These are phyloP conservation scores for Griposia aprilina DNA, from an alignment of 2,888 invertebrate genomes.

Conservation along the genomic window DNA sequence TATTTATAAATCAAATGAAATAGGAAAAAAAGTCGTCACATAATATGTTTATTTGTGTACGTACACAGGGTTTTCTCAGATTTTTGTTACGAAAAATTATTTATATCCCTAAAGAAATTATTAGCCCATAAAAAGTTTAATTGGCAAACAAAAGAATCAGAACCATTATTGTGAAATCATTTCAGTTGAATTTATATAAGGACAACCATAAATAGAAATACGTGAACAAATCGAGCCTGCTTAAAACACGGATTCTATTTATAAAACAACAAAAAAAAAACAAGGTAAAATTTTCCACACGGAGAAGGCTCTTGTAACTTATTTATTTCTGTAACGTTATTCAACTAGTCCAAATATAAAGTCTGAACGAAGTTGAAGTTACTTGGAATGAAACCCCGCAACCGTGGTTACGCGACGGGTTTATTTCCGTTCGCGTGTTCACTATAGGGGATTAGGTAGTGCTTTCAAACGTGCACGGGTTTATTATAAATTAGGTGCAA, in stretches of 20 bases:
- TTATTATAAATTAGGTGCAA: slow-evolving; percentile 14
- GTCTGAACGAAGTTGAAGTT: slow-evolving; percentile 32
- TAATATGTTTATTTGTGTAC: background rate
- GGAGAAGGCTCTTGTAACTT: slow-evolving; percentile 9
- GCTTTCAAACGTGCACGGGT: slow-evolving; percentile 47
- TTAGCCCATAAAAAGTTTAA: background rate
- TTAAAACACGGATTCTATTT: slow-evolving; percentile 3
- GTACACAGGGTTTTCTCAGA: background rate
- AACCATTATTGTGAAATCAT: background rate
- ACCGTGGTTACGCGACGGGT: slow-evolving; percentile 24
- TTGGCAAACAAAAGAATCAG: slow-evolving; percentile 11
- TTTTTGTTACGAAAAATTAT: background rate
- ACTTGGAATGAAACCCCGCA: slow-evolving; percentile 47
- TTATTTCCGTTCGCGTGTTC: slow-evolving; percentile 48
- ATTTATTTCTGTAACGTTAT: slow-evolving; percentile 54
- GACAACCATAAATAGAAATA: slow-evolving; percentile 15
- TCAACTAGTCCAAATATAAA: slow-evolving; percentile 48
- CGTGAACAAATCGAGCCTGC: slow-evolving; percentile 18
- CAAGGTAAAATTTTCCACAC: slow-evolving; percentile 5
- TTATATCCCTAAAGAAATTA: background rate
- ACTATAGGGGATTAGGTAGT: slow-evolving; percentile 23
- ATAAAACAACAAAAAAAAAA: background rate
- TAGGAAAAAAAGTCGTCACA: background rate
- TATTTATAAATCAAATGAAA: background rate
- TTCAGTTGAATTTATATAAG: slow-evolving; percentile 15